phyloP scores from a whole-genome alignment of 2,113 vertebrate species.

The Melanerpes formicivorus region DNA sequence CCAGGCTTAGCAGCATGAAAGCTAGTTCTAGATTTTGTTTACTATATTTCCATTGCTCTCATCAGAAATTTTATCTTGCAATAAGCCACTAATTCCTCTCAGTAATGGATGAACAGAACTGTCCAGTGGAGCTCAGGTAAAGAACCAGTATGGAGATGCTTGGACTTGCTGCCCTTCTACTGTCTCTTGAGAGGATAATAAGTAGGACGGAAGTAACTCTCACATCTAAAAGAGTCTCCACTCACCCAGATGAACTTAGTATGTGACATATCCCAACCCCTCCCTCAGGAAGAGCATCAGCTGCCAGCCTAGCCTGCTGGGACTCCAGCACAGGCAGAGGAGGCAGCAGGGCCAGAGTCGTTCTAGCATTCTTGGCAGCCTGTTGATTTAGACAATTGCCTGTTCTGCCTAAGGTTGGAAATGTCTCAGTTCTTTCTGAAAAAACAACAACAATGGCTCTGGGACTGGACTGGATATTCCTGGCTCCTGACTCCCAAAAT shows the following conservation, averaged over 20 bases:
- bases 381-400: not conserved
- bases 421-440: not conserved
- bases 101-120: not conserved
- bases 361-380: not conserved
- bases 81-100: not conserved
- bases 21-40: conserved; percentile 6
- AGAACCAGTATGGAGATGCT: not conserved
- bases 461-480: not conserved
- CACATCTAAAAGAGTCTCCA: conserved; percentile 18
- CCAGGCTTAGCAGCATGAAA: conserved; percentile 23
- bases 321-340: not conserved
- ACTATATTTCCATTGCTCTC: not conserved
- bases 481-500: not conserved
- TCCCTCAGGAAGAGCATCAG: conserved; percentile 14
- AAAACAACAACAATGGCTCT: not conserved
- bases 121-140: not conserved
- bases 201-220: conserved; percentile 33
- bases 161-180: not conserved
- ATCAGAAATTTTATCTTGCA: not conserved
- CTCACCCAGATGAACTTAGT: not conserved
- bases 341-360: not conserved
- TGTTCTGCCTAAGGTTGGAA: not conserved
- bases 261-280: conserved; percentile 15
- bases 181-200: not conserved
- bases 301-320: not conserved